phyloP scores from a whole-genome alignment of 2,888 invertebrate species.

The Protonemura montana region DNA sequence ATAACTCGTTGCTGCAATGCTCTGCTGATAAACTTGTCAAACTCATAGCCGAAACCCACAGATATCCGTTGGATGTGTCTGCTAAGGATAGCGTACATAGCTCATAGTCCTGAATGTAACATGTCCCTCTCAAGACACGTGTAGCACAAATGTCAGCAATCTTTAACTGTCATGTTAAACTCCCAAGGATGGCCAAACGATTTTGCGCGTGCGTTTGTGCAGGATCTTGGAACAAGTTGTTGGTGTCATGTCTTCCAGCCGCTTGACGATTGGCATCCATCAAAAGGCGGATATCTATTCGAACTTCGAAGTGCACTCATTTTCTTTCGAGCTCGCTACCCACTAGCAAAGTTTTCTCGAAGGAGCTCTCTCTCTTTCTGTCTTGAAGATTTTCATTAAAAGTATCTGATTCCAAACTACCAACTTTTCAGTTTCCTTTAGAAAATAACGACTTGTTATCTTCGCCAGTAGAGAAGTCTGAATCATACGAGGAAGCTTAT shows the following conservation, averaged over 20 bases:
- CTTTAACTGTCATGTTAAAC: slow-evolving; percentile 21
- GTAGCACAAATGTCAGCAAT: slow-evolving; percentile 24
- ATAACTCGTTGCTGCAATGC: neutral
- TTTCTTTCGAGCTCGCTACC: neutral
- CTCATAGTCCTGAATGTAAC: neutral
- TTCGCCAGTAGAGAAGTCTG: neutral
- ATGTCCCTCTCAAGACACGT: neutral
- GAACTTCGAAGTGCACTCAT: neutral
- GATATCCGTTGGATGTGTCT: neutral
- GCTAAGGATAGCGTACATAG: neutral
- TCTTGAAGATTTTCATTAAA: neutral
- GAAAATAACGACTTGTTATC: neutral
- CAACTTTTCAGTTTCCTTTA: neutral
- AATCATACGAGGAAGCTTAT: neutral
- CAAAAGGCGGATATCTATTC: neutral
- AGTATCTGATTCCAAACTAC: neutral
- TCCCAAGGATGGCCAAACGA: slow-evolving; percentile 3
- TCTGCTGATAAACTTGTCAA: slow-evolving; percentile 19
- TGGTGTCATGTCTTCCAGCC: neutral
- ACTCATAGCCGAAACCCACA: neutral
- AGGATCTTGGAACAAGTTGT: neutral
- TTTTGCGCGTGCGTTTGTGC: neutral
- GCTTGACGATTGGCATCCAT: neutral
- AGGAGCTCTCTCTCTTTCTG: neutral
- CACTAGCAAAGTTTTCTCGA: neutral